Base-by-base conservation (phyloP, 2,888 invertebrate genomes). In the Spisula solida region DNA sequence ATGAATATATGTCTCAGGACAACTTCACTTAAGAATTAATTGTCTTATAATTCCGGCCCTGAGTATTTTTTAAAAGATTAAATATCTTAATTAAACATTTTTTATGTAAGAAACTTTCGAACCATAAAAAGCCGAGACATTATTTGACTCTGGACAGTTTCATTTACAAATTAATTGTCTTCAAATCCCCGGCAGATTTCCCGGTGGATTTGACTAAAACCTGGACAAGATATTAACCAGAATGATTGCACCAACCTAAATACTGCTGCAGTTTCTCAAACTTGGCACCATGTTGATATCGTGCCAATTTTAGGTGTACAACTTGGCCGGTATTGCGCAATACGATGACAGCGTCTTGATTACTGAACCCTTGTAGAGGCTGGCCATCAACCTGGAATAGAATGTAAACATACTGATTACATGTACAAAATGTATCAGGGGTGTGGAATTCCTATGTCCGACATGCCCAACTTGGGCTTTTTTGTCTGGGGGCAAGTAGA, bases 301-400 rank as follows among this genome's bases (percentile, higher is more conserved):
- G 97, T 96, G 99, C 99, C 92, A 99, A 97, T 94, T 99, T 98
- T 20, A 99, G 97, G 81, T 98, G 98, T 56, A 99, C 99, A 66
- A 98, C 97, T 95, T 98, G 98, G 1, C 99, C 99, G 90, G 99
- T 99, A 96, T 98, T 99, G 93, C 99, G 98, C 87, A 99, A 97
- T 81, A 99, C 98, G 96, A 99, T 99, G 0, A 99, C 99, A 0
- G 99, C 99, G 95, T 99, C 98, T 96, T 99, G 99, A 97, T 99
- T 99, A 86, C 98, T 98, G 97, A 98, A 99, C 93, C 99, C 99
- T 96, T 99, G 99, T 91, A 99, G 97, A 31, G 98, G 98, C 94
- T 98, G 98, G 31, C 98, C 99, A 97, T 99, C 99, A 86, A 98
- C 97, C 97, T 97, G 93, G 94, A 90, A 25, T 66, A 66, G 8